These are phyloP conservation scores for Atherix ibis DNA, from an alignment of 2,888 invertebrate species.

Conservation along the genomic window DNA sequence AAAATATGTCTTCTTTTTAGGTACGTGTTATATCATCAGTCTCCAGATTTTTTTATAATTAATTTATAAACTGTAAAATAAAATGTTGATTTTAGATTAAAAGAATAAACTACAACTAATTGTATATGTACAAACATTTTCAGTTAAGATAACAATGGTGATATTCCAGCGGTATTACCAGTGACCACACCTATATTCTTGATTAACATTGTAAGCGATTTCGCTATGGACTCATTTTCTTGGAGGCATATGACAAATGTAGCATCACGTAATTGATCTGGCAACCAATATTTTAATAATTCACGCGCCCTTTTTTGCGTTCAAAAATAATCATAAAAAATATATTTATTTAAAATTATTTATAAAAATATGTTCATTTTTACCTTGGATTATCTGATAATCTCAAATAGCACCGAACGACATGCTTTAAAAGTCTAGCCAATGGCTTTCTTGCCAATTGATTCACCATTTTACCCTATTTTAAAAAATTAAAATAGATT, in stretches of 20 bases:
- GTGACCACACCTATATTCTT: slow-evolving; percentile 71
- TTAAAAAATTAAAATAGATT: too few relatives aligned
- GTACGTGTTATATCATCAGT: slow-evolving; percentile 10
- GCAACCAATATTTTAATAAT: slow-evolving; percentile 91
- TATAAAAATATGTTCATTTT: slow-evolving; percentile 13
- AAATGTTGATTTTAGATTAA: too few relatives aligned
- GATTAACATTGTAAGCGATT: slow-evolving; percentile 85
- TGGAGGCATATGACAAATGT: slow-evolving; percentile 90
- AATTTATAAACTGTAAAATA: neutral
- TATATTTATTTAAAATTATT: too few relatives aligned
- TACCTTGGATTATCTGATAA: slow-evolving; percentile 92
- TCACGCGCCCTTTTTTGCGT: slow-evolving; percentile 68
- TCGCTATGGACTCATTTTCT: slow-evolving; percentile 94
- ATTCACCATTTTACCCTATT: slow-evolving; percentile 95
- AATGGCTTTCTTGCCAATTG: slow-evolving; percentile 95
- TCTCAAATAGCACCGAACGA: slow-evolving; percentile 91
- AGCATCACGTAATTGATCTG: slow-evolving; percentile 88
- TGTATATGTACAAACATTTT: slow-evolving; percentile 7
- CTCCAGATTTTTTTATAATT: slow-evolving; percentile 7
- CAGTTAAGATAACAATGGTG: slow-evolving; percentile 41
- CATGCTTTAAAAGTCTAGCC: slow-evolving; percentile 90
- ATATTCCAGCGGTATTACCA: slow-evolving; percentile 41
- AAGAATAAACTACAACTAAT: too few relatives aligned
- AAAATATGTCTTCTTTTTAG: slow-evolving; percentile 5
- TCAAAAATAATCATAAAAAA: slow-evolving; percentile 1